Evolutionary conservation across 2,113 vertebrate genomes (phyloP).

Genomic region (Nyctereutes procyonoides): DNA sequence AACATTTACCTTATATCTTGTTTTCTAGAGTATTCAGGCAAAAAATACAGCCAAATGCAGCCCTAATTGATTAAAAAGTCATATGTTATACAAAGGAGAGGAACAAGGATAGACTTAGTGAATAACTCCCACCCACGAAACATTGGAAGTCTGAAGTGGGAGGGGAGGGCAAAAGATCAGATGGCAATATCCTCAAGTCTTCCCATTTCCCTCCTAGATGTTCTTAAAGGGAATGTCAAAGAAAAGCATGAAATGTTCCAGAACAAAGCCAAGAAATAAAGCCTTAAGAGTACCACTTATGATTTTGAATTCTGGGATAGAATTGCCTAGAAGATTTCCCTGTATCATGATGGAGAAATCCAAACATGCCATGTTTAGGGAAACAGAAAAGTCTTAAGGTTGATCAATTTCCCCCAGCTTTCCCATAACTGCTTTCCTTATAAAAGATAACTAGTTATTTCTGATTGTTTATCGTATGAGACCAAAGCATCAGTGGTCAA

Average conservation of each 20-base stretch:
- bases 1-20: background rate
- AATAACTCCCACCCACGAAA: background rate
- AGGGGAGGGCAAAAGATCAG: background rate
- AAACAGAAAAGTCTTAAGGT: background rate
- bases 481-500: rapidly evolving
- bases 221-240: background rate
- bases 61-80: background rate
- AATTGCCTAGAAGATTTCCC: background rate
- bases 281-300: background rate
- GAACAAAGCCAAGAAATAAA: background rate
- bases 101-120: background rate
- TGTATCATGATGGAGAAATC: background rate
- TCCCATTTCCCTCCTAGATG: background rate
- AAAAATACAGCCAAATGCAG: background rate
- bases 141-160: background rate
- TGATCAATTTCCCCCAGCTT: background rate
- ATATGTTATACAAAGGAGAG: background rate
- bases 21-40: background rate
- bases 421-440: background rate
- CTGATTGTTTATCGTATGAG: background rate
- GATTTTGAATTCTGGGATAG: background rate
- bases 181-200: background rate
- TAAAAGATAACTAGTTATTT: background rate
- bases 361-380: background rate
- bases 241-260: background rate